Evolutionary conservation across 2,113 vertebrate genomes (phyloP), one percentile per base, ranked within the genome.

Genomic region (Chaetodon auriga): DNA sequence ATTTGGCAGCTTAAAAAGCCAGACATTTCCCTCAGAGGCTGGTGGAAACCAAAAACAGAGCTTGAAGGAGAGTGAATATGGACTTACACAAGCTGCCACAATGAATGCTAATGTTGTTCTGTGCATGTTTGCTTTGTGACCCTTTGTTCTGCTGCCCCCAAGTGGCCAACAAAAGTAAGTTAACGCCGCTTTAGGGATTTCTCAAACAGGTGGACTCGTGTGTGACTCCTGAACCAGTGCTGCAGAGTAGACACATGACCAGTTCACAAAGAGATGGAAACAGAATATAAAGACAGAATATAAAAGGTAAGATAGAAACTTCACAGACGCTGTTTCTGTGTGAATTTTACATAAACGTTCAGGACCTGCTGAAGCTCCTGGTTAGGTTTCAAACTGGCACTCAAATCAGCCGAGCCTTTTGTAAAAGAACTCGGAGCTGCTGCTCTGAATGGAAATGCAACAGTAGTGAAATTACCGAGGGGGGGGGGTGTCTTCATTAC

Each of bases 221-320:
- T 82, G 82, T 86, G 83, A 90, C 87, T 84, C 80, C 63, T 89
- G 84, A 89, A 92, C 53, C 58, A 82, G 69, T 38, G 19, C 73
- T 43, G 61, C 57, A 72, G 1, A 73, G 16, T 0, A 57, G 38
- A 84, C 77, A 92, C 68, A 82, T 55, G 75, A 72, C 14, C 23
- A 71, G 10, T 73, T 68, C 51, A 85, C 80, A 78, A 66, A 57
- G 53, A 82, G 41, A 88, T 89, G 86, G 71, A 90, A 68, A 92
- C 73, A 84, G 45, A 87, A 41, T 80, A 83, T 68, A 83, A 71
- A 87, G 75, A 85, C 41, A 87, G 45, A 83, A 80, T 68, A 69
- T 23, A 77, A 68, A 68, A 36, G 19, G 21, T 38, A 30, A 74
- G 49, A 16, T 45, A 75, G 49, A 79, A 82, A 61, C 19, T 15